Conservation (phyloP, 1,140 invertebrate genomes). For the Brachystomella parvula region DNA sequence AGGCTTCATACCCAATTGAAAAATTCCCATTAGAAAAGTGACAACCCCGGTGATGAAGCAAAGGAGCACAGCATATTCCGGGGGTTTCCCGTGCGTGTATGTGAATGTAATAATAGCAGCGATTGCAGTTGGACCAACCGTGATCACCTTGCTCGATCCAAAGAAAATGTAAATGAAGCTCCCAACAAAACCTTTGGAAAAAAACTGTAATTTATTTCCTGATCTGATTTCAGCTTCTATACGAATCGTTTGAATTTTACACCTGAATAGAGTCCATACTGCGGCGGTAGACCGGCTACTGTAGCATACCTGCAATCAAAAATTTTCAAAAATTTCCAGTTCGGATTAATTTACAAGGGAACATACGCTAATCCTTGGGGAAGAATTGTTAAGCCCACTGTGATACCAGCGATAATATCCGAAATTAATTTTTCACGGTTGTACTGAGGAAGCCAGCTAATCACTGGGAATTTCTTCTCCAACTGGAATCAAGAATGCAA, state of each 20-base stretch:
- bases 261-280: slow-evolving; percentile 83
- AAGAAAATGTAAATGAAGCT: slow-evolving; percentile 83
- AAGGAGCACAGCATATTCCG: slow-evolving; percentile 68
- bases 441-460: slow-evolving; percentile 42
- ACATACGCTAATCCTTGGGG: slow-evolving; percentile 60
- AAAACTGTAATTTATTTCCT: too few relatives aligned
- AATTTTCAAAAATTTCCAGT: background rate
- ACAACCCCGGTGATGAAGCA: slow-evolving; percentile 70
- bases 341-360: background rate
- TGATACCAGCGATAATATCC: slow-evolving; percentile 47
- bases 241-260: background rate
- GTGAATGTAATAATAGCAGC: slow-evolving; percentile 71
- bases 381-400: slow-evolving; percentile 54
- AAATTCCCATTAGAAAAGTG: slow-evolving; percentile 72
- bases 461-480: slow-evolving; percentile 39
- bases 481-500: slow-evolving; percentile 23
- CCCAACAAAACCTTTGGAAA: slow-evolving; percentile 60
- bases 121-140: slow-evolving; percentile 72
- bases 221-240: too few relatives aligned
- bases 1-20: slow-evolving; percentile 63
- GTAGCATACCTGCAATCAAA: background rate
- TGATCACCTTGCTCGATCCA: slow-evolving; percentile 83
- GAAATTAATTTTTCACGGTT: slow-evolving; percentile 41
- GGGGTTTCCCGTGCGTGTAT: slow-evolving; percentile 56
- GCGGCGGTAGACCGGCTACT: slow-evolving; percentile 33